Conservation (phyloP, 1,140 invertebrate genomes). For the Anoplolepis gracilipes region DNA sequence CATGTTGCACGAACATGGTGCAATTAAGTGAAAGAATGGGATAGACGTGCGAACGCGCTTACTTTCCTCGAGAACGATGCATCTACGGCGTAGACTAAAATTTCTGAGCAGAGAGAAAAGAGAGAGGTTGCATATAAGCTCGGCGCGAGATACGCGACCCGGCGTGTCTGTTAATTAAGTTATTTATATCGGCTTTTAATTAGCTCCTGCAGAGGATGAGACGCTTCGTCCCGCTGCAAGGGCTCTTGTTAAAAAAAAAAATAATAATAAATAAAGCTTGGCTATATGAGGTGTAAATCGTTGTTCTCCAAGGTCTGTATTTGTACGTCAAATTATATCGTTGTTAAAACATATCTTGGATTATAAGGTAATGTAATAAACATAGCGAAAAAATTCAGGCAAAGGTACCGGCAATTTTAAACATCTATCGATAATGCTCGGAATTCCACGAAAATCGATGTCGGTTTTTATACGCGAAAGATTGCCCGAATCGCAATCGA, state of each 20-base stretch:
- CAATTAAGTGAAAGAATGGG: slow-evolving; percentile 71
- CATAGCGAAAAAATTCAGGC: no score
- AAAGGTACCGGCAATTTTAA: neutral
- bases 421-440: neutral
- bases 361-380: neutral
- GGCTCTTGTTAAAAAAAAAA: neutral
- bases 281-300: neutral
- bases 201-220: neutral
- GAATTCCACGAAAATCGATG: slow-evolving; percentile 8
- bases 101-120: slow-evolving; percentile 31
- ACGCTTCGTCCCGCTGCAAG: neutral
- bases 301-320: neutral
- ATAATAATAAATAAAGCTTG: no score
- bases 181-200: slow-evolving; percentile 52
- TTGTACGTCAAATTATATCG: neutral
- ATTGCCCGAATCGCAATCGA: slow-evolving; percentile 32
- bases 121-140: neutral
- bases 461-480: neutral
- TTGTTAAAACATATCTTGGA: neutral
- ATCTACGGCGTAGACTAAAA: slow-evolving; percentile 54
- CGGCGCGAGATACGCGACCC: neutral
- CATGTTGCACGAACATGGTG: slow-evolving; percentile 41
- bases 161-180: slow-evolving; percentile 39
- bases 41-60: slow-evolving; percentile 53
- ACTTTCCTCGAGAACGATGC: slow-evolving; percentile 43